These are phyloP conservation scores for Dimorphilus gyrociliatus DNA, from an alignment of 2,888 invertebrate species.

Conservation along the genomic window DNA sequence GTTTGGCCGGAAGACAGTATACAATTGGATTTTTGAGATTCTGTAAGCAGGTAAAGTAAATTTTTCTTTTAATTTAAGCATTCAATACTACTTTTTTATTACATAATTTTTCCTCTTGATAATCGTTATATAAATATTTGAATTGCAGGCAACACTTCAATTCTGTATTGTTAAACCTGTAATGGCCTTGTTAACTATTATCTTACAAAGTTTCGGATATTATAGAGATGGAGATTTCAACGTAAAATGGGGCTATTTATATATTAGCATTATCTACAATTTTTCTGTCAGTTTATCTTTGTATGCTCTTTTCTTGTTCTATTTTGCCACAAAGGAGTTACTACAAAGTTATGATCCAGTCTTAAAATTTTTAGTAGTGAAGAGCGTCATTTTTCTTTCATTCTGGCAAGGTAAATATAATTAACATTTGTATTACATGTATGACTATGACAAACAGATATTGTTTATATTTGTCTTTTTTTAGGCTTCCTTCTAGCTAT, in stretches of 20 bases:
- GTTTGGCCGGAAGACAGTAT: slow-evolving; percentile 84
- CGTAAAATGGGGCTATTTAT: slow-evolving; percentile 85
- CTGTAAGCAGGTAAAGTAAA: slow-evolving; percentile 68
- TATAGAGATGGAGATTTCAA: slow-evolving; percentile 94
- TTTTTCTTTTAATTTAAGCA: too few relatives aligned
- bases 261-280: slow-evolving; percentile 95
- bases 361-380: slow-evolving; percentile 95
- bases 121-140: too few relatives aligned
- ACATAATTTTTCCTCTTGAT: too few relatives aligned
- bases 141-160: slow-evolving; percentile 71
- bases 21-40: slow-evolving; percentile 96
- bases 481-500: slow-evolving; percentile 90
- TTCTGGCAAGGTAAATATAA: slow-evolving; percentile 92
- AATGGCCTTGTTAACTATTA: slow-evolving; percentile 91
- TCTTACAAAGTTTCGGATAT: slow-evolving; percentile 80
- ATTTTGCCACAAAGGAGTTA: slow-evolving; percentile 88
- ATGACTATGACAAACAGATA: too few relatives aligned
- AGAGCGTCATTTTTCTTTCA: slow-evolving; percentile 95
- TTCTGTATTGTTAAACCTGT: slow-evolving; percentile 95
- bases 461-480: not conserved
- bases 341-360: slow-evolving; percentile 94
- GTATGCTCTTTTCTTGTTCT: slow-evolving; percentile 92
- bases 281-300: slow-evolving; percentile 89
- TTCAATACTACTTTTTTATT: too few relatives aligned
- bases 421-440: not conserved